Conservation (phyloP, 1,140 invertebrate species). For the Anoplophora glabripennis region DNA sequence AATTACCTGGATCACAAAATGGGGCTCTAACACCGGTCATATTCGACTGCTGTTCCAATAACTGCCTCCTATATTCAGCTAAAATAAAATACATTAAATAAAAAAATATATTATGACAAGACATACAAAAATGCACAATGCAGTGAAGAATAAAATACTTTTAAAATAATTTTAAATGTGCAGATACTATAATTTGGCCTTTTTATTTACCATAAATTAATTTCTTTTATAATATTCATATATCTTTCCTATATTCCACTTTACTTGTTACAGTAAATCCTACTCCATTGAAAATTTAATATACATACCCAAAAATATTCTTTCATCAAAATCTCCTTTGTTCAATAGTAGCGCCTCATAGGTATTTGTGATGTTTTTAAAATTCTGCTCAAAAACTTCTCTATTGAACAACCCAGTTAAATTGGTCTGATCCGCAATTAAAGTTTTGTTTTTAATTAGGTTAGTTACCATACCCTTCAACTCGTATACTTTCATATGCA, state of each 20-base stretch:
- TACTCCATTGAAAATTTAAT: too few species aligned
- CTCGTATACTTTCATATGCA: constrained; percentile 86
- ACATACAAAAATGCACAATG: constrained; percentile 8
- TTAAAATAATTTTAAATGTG: too few species aligned
- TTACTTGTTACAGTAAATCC: too few species aligned
- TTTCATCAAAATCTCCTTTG: constrained; percentile 94
- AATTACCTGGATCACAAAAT: constrained; percentile 27
- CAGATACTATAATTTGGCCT: too few species aligned
- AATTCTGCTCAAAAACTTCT: constrained; percentile 73
- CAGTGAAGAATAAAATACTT: constrained; percentile 8
- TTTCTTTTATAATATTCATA: too few species aligned
- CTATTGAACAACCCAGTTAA: constrained; percentile 69
- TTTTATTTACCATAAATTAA: too few species aligned
- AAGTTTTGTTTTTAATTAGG: constrained; percentile 75
- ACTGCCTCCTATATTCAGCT: constrained; percentile 40
- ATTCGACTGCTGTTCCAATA: constrained; percentile 33
- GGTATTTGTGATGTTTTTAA: constrained; percentile 79
- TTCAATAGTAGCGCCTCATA: constrained; percentile 91
- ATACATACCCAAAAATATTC: constrained; percentile 77
- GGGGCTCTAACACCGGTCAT: constrained; percentile 17
- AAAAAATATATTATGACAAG: constrained; percentile 9
- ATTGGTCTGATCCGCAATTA: constrained; percentile 62
- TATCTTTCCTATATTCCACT: too few species aligned
- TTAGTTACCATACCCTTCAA: constrained; percentile 77
- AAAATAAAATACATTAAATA: constrained; percentile 23